Evolutionary conservation across 1,140 invertebrate genomes (phyloP).

Genomic region (Drosophila repletoides): DNA sequence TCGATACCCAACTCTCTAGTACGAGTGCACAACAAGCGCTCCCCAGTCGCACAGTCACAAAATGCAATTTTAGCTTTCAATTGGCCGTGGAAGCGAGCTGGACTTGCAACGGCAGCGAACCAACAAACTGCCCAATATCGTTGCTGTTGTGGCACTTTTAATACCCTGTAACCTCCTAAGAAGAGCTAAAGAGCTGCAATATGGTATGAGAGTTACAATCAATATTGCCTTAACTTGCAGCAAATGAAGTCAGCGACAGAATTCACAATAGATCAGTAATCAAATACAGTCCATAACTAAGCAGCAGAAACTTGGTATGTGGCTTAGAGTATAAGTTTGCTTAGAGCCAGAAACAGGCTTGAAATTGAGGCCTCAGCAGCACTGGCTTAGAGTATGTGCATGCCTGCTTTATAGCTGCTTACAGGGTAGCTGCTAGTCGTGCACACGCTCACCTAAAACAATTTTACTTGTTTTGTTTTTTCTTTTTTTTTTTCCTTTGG

Average conservation of each 20-base stretch:
- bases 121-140: not conserved
- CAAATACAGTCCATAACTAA: too few relatives aligned
- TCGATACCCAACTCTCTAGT: too few relatives aligned
- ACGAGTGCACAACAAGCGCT: slow-evolving; percentile 29
- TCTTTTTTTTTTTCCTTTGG: slow-evolving; percentile 1
- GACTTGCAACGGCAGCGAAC: not conserved
- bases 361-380: too few relatives aligned
- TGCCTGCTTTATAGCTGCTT: not conserved
- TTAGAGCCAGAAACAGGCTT: too few relatives aligned
- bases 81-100: slow-evolving; percentile 63
- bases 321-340: too few relatives aligned
- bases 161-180: slow-evolving; percentile 18
- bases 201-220: too few relatives aligned
- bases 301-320: too few relatives aligned
- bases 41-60: slow-evolving; percentile 67
- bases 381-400: not conserved
- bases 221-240: too few relatives aligned
- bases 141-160: not conserved
- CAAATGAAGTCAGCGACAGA: too few relatives aligned
- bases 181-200: too few relatives aligned
- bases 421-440: not conserved
- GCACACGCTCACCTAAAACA: not conserved
- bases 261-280: too few relatives aligned
- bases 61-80: slow-evolving; percentile 79
- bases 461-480: slow-evolving; percentile 14